Evolutionary conservation across 2,888 invertebrate genomes (phyloP).

Genomic region (Drosophila tanythrix): DNA sequence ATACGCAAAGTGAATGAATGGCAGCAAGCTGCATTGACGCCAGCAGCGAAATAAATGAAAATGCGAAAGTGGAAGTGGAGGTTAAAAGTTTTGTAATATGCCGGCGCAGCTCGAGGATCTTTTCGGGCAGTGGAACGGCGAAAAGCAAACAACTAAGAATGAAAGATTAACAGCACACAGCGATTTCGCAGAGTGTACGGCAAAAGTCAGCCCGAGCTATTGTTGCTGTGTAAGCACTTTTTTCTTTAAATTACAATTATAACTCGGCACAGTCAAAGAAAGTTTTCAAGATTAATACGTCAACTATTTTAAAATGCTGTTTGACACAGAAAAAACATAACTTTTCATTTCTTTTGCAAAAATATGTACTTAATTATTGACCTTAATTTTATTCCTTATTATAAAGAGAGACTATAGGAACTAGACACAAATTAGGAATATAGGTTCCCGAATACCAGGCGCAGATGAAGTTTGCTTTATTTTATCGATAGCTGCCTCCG

Average conservation of each 20-base stretch:
- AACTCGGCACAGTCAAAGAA: not conserved
- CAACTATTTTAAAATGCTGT: not conserved
- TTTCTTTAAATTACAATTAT: not conserved
- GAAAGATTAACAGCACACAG: conserved; percentile 17
- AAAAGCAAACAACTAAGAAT: conserved; percentile 1
- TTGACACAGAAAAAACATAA: not conserved
- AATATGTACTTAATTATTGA: not conserved
- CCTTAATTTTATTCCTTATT: not conserved
- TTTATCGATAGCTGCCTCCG: too few relatives aligned
- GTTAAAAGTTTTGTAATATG: conserved; percentile 75
- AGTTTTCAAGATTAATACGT: not conserved
- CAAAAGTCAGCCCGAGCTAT: not conserved
- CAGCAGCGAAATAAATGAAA: conserved; percentile 70
- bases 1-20: conserved; percentile 46
- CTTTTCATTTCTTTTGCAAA: not conserved
- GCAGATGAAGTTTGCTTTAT: too few relatives aligned
- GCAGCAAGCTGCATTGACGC: conserved; percentile 34
- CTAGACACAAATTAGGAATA: too few relatives aligned
- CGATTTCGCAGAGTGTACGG: conserved; percentile 7
- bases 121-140: not conserved
- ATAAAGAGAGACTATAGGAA: too few relatives aligned
- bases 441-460: too few relatives aligned
- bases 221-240: not conserved
- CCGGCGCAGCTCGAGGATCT: conserved; percentile 26
- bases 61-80: conserved; percentile 60